phyloP scores from a whole-genome alignment of 2,888 invertebrate genomes.

The Meiosimyza platycephala region DNA sequence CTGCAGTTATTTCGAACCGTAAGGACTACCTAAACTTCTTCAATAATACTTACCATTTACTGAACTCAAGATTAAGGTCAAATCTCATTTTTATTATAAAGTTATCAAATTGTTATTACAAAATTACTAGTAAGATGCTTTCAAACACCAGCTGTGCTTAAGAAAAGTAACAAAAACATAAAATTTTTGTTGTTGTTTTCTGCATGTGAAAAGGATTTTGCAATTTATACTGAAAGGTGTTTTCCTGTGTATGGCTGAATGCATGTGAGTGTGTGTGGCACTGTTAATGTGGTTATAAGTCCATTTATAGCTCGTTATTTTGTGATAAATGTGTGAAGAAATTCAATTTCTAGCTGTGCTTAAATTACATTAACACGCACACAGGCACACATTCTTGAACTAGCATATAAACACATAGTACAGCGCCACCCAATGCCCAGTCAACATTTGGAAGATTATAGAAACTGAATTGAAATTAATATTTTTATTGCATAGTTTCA shows the following conservation, averaged over 20 bases:
- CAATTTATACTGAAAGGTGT: background rate
- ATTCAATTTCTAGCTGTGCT: constrained; percentile 34
- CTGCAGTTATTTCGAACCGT: no score
- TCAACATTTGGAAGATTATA: no score
- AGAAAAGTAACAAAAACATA: background rate
- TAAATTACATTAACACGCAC: constrained; percentile 1
- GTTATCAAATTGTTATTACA: constrained; percentile 8
- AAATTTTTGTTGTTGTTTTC: background rate
- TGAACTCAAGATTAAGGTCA: no score
- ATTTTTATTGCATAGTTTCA: no score
- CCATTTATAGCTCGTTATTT: constrained; percentile 39
- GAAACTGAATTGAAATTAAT: no score
- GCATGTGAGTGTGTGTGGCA: constrained; percentile 4
- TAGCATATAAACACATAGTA: constrained; percentile 16
- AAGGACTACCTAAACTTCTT: no score
- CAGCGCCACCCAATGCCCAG: background rate
- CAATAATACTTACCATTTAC: no score
- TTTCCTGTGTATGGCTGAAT: background rate
- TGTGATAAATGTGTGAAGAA: constrained; percentile 31
- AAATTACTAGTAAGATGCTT: constrained; percentile 3
- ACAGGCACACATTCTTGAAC: constrained; percentile 6
- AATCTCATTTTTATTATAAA: background rate
- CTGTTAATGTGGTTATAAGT: constrained; percentile 41
- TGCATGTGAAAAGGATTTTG: background rate
- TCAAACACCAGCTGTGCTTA: constrained; percentile 1